Base-by-base conservation (phyloP, 2,888 invertebrate genomes). In the Tridacna gigas region DNA sequence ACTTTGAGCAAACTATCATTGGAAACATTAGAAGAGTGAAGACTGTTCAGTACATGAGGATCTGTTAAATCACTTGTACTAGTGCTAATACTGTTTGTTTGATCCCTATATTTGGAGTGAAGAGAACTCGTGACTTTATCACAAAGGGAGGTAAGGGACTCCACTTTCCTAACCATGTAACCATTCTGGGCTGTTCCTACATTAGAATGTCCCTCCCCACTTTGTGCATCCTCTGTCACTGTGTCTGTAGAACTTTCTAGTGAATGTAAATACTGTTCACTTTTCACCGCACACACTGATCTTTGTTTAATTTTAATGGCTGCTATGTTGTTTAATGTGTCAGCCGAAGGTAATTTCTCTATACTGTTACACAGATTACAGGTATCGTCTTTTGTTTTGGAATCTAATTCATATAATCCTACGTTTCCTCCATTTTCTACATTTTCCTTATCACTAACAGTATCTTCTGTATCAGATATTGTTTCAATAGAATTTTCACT, bases 241-340 rank as follows among this genome's bases (percentile, higher is more conserved):
- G 96, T 96, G 89, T 96, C 96, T 5, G 96, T 96, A 5, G 96
- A 96, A 91, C 96, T 96, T 86, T 96, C 96, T 77, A 95, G 86
- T 4, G 90, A 87, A 61, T 84, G 81, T 15, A 80, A 83, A 47
- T 73, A 61, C 48, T 77, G 69, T 74, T 79, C 84, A 80, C 77
- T 82, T 96, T 63, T 83, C 4, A 71, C 71, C 61, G 73, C 65
- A 51, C 63, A 82, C 74, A 74, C 63, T 37, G 77, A 79, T 74
- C 84, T 69, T 82, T 87, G 77, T 75, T 71, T 78, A 25, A 78
- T 48, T 47, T 81, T 84, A 20, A 67, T 79, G 20, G 78, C 45
- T 69, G 78, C 37, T 66, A 48, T 65, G 65, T 74, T 76, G 74
- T 78, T 77, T 63, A 79, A 63, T n/a, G 67, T 48, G 67, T 84